phyloP scores from a whole-genome alignment of 2,797 vertebrate genomes.

The Salmo trutta region DNA sequence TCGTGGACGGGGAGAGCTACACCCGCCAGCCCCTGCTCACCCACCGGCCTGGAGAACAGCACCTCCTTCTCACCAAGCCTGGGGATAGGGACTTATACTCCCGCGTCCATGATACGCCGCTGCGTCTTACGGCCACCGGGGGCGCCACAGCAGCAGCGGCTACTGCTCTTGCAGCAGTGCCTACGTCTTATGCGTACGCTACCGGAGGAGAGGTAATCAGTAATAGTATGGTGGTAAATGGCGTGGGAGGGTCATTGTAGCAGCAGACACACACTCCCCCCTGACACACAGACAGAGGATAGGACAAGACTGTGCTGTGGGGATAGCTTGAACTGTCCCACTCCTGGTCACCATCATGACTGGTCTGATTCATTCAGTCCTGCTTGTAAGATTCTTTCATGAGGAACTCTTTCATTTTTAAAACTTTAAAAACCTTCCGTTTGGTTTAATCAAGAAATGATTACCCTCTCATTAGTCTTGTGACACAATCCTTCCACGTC shows the following conservation, averaged over 20 bases:
- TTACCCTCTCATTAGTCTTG: not conserved
- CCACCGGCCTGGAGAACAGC: constrained; percentile 85
- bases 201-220: constrained; percentile 78
- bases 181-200: constrained; percentile 68
- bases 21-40: constrained; percentile 85
- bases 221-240: constrained; percentile 82
- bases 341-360: not conserved
- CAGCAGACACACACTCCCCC: constrained; percentile 17
- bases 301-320: not conserved
- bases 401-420: not conserved
- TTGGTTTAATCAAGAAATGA: constrained; percentile 45
- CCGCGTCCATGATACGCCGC: constrained; percentile 83
- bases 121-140: constrained; percentile 72
- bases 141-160: constrained; percentile 80
- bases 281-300: constrained; percentile 18
- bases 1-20: constrained; percentile 90
- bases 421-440: constrained; percentile 9
- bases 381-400: not conserved
- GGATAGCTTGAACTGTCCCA: not conserved
- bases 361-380: not conserved
- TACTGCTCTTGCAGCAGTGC: constrained; percentile 83
- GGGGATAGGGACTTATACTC: constrained; percentile 89
- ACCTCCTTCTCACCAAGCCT: constrained; percentile 86
- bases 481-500: not conserved
- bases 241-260: constrained; percentile 80